Evolutionary conservation across 2,888 invertebrate species (phyloP), one percentile per base, ranked within the genome.

Genomic region (Leucoma salicis): DNA sequence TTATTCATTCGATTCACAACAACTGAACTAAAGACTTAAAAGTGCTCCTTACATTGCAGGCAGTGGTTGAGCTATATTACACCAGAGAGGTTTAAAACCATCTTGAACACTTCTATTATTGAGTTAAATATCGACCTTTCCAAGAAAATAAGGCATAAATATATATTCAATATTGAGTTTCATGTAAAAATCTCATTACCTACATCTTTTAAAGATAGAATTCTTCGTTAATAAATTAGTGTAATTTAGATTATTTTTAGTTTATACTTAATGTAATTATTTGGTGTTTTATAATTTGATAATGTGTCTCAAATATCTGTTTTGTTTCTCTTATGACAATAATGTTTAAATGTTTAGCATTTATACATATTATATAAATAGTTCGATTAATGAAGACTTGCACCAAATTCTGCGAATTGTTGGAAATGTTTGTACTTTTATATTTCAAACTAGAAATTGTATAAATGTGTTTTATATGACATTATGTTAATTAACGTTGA

Each of bases 341-440:
- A 27, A 27, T n/a, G 1, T n/a, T 27, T 27, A 10, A 27, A 27
- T 27, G 27, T 27, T 39, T 74, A 78, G 82, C 82, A 82, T 80
- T 82, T 82, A 78, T 73, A 68, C 15, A 15, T 31, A 37, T 11
- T 25, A 27, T 32, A 31, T 32, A 28, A 13, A 52, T 54, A 47
- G 38, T 44, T 42, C 39, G 37, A 27, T 42, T 37, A 16, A 35
- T 35, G 42, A 46, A 14, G 52, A 61, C n/a, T 49, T 52, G 49
- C 43, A 57, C 63, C 68, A 70, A 67, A 70, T 53, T 56, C 39
- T 42, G 55, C 61, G 66, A 63, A 67, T 68, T 62, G 64, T 60
- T 57, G 48, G 52, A 69, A 70, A 78, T 69, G 74, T 88, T 88
- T 88, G 85, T 88, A 88, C 84, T 88, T 88, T 88, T 86, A 86